Evolutionary conservation across 1,140 invertebrate genomes (phyloP).

Genomic region (Oncopeltus fasciatus): DNA sequence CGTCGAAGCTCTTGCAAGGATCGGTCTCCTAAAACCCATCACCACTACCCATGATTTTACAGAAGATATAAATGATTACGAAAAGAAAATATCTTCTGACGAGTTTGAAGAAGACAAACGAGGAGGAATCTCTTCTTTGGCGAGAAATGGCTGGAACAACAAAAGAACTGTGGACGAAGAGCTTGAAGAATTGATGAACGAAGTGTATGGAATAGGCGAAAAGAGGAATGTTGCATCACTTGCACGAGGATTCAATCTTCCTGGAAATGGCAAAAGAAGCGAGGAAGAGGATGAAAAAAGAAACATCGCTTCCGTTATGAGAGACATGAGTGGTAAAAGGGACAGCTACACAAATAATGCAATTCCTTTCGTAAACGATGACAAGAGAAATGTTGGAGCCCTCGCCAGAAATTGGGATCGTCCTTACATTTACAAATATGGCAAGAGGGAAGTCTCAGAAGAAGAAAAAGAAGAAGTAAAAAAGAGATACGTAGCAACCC

Average conservation of each 20-base stretch:
- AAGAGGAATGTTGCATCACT: conserved; percentile 23
- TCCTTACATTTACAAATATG: conserved; percentile 9
- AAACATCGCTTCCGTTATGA: conserved; percentile 22
- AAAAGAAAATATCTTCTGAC: conserved; percentile 15
- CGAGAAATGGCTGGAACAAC: conserved; percentile 19
- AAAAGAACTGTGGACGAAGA: conserved; percentile 18
- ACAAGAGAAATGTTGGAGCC: conserved; percentile 19
- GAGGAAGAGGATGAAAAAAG: conserved; percentile 22
- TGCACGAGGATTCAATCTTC: conserved; percentile 15
- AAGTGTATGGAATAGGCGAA: conserved; percentile 18
- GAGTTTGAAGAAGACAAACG: conserved; percentile 16
- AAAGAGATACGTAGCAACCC: conserved; percentile 21
- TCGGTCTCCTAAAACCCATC: background rate
- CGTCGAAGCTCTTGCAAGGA: background rate
- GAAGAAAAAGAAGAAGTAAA: conserved; percentile 15
- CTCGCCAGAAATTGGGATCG: conserved; percentile 18
- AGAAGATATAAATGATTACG: background rate
- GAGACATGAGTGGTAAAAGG: conserved; percentile 23
- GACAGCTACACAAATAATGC: conserved; percentile 17
- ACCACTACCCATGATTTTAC: background rate
- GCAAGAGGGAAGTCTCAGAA: conserved; percentile 14
- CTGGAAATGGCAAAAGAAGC: conserved; percentile 19
- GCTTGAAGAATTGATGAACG: conserved; percentile 18
- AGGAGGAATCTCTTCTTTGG: conserved; percentile 21
- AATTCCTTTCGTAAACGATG: conserved; percentile 13